phyloP scores from a whole-genome alignment of 2,888 invertebrate species.

The Seira ritae region DNA sequence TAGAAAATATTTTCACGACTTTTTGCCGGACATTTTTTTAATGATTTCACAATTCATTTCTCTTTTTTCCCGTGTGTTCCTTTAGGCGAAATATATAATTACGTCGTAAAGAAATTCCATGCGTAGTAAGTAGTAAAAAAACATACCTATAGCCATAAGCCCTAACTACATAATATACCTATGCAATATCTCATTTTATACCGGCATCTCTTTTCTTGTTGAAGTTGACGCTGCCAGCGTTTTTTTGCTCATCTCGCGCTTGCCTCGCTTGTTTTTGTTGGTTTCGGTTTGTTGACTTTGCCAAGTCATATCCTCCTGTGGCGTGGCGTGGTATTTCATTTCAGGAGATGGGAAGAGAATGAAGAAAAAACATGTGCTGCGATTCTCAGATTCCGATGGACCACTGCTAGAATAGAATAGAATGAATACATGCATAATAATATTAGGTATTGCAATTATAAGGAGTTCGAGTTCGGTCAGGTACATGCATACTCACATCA shows the following conservation, averaged over 20 bases:
- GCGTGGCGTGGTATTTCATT: not conserved
- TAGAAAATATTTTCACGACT: too few species aligned
- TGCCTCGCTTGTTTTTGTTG: not conserved
- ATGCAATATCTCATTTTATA: not conserved
- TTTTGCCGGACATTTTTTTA: not conserved
- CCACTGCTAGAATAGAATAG: too few species aligned
- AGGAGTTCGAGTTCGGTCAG: too few species aligned
- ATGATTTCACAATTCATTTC: not conserved
- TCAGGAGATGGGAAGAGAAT: not conserved
- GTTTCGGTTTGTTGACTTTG: constrained; percentile 11
- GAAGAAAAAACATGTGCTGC: not conserved
- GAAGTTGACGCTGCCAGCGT: not conserved
- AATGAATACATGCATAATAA: not conserved
- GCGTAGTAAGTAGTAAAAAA: not conserved
- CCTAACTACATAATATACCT: not conserved
- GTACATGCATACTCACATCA: too few species aligned
- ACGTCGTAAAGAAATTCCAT: not conserved
- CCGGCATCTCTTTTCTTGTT: not conserved
- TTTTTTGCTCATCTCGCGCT: not conserved
- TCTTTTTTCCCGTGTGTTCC: not conserved
- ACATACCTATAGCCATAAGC: not conserved
- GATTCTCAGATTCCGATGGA: not conserved
- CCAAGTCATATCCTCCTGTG: constrained; percentile 3
- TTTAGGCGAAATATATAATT: not conserved
- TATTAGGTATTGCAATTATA: not conserved